Percentiles rank a stretch among this genome's conserved stretches.
phyloP scores from a whole-genome alignment of 1,140 invertebrate genomes.

The Hylaeus anthracinus region DNA sequence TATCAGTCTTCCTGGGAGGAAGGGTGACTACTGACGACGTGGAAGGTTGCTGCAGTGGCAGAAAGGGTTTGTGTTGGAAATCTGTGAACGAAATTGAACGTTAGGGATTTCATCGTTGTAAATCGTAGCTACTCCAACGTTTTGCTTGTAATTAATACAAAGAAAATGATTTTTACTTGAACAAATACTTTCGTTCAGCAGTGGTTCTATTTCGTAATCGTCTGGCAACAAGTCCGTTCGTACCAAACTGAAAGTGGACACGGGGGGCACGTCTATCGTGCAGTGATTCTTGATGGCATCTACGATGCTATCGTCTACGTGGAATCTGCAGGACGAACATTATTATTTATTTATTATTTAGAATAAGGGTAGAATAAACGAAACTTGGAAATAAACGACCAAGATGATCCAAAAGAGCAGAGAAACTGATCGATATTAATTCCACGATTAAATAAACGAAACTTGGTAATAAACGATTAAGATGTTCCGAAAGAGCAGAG shows the following conservation, averaged over 20 bases:
- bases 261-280: constrained; percentile 52
- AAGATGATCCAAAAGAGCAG: too few relatives aligned
- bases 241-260: constrained; percentile 37
- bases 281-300: constrained; percentile 64
- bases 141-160: neutral
- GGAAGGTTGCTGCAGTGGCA: neutral
- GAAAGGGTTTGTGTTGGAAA: neutral
- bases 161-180: constrained; percentile 45
- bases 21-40: neutral
- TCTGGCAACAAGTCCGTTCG: constrained; percentile 59
- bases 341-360: too few relatives aligned
- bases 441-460: too few relatives aligned
- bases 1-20: too few relatives aligned
- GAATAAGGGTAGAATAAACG: too few relatives aligned
- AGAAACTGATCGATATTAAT: too few relatives aligned
- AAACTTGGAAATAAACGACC: too few relatives aligned
- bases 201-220: constrained; percentile 64
- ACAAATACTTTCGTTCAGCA: constrained; percentile 23
- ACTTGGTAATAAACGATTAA: too few relatives aligned
- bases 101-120: neutral
- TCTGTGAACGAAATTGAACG: neutral
- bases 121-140: neutral
- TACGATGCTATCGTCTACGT: constrained; percentile 58
- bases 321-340: constrained; percentile 58
- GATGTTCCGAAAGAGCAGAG: too few relatives aligned